phyloP scores from a whole-genome alignment of 2,113 vertebrate species.

The Corythaixoides concolor region DNA sequence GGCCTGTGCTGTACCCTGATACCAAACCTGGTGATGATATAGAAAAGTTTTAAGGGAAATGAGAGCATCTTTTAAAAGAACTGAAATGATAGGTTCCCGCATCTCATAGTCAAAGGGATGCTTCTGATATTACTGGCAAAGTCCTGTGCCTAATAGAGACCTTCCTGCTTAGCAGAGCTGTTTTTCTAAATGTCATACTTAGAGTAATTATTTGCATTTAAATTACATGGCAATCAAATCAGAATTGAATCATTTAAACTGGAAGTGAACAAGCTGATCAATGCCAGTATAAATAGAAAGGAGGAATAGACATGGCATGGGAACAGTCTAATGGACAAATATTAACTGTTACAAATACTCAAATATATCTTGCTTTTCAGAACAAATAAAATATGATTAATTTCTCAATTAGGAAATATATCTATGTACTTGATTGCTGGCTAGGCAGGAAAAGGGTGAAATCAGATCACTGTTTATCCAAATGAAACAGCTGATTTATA shows the following conservation, averaged over 20 bases:
- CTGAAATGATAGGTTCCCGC: neutral
- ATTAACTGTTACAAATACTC: conserved; percentile 29
- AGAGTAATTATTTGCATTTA: conserved; percentile 84
- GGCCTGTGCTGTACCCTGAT: neutral
- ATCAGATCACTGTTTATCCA: neutral
- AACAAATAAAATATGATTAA: neutral
- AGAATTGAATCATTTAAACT: conserved; percentile 83
- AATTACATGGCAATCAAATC: conserved; percentile 85
- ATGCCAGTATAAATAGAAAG: conserved; percentile 83
- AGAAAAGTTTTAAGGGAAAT: neutral
- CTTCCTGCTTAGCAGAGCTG: conserved; percentile 59
- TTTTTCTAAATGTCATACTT: conserved; percentile 80
- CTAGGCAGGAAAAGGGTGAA: conserved; percentile 1
- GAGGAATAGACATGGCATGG: conserved; percentile 47
- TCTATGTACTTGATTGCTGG: conserved; percentile 7
- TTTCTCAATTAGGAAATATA: conserved; percentile 20
- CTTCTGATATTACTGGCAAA: conserved; percentile 62
- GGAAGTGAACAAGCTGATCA: conserved; percentile 82
- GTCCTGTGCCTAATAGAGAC: conserved; percentile 69
- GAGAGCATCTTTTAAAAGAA: neutral
- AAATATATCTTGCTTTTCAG: conserved; percentile 23
- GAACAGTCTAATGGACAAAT: conserved; percentile 51
- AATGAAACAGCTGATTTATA: neutral
- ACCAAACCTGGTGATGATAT: neutral
- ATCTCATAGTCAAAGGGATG: neutral